Conservation (phyloP, 2,797 vertebrate species). For the Coregonus suidteri region DNA sequence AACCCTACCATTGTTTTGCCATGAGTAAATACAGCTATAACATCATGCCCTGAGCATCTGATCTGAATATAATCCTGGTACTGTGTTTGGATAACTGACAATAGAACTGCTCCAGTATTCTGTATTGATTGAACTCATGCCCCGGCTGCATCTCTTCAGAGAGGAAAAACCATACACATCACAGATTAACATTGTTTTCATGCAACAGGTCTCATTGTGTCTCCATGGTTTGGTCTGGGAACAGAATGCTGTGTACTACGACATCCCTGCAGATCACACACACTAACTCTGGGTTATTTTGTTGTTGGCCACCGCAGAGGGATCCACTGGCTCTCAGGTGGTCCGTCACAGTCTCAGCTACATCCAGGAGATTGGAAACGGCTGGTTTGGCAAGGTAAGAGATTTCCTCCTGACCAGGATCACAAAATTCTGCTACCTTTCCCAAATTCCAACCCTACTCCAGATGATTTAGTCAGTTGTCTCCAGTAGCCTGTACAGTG, state of each 20-base stretch:
- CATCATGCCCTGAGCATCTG: not conserved
- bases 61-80: too few relatives aligned
- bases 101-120: too few relatives aligned
- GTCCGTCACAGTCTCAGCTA: conserved; percentile 93
- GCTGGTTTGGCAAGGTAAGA: conserved; percentile 96
- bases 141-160: not conserved
- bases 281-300: conserved; percentile 11
- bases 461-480: too few relatives aligned
- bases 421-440: not conserved
- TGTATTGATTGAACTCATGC: not conserved
- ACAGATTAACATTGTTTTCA: not conserved
- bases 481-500: too few relatives aligned
- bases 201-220: not conserved
- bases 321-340: conserved; percentile 82
- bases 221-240: not conserved
- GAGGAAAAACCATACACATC: not conserved
- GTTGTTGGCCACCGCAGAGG: conserved; percentile 73
- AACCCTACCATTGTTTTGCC: too few relatives aligned
- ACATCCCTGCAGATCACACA: not conserved
- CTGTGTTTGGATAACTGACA: too few relatives aligned
- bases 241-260: not conserved
- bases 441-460: too few relatives aligned
- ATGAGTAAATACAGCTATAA: too few relatives aligned
- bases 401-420: not conserved
- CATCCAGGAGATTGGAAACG: conserved; percentile 95